Conservation (phyloP, 2,797 vertebrate genomes). For the Choloepus didactylus region DNA sequence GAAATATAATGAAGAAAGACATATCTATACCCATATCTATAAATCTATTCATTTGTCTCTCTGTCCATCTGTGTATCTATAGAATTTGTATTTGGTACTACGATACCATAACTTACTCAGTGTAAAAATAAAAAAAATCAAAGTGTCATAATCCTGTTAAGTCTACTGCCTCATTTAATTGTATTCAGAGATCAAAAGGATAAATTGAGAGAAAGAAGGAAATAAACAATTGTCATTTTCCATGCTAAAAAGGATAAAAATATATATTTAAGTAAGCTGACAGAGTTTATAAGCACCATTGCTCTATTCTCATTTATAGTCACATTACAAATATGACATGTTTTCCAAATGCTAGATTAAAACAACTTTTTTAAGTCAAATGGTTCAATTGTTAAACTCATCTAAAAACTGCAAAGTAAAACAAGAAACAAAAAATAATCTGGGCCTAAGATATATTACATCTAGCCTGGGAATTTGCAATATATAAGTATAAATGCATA, state of each 20-base stretch:
- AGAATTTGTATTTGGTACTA: neutral
- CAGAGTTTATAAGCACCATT: conserved; percentile 48
- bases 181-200: conserved; percentile 2
- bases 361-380: conserved; percentile 57
- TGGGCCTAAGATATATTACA: neutral
- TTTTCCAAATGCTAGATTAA: conserved; percentile 57
- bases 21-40: neutral
- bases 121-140: neutral
- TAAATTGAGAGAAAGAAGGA: conserved; percentile 12
- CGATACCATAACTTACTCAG: neutral
- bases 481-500: neutral
- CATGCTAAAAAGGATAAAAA: neutral
- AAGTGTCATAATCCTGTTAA: neutral
- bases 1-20: conserved; percentile 7
- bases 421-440: conserved; percentile 27
- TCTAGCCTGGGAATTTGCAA: neutral
- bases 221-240: conserved; percentile 36
- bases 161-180: neutral
- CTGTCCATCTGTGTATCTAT: too few relatives aligned
- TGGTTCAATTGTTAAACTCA: conserved; percentile 39
- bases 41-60: neutral
- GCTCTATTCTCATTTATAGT: conserved; percentile 49
- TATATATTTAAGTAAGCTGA: neutral
- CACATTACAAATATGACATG: conserved; percentile 25
- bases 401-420: conserved; percentile 16